Evolutionary conservation across 1,140 invertebrate species (phyloP), one percentile per base, ranked within the genome.

Genomic region (Danaus melanippus): DNA sequence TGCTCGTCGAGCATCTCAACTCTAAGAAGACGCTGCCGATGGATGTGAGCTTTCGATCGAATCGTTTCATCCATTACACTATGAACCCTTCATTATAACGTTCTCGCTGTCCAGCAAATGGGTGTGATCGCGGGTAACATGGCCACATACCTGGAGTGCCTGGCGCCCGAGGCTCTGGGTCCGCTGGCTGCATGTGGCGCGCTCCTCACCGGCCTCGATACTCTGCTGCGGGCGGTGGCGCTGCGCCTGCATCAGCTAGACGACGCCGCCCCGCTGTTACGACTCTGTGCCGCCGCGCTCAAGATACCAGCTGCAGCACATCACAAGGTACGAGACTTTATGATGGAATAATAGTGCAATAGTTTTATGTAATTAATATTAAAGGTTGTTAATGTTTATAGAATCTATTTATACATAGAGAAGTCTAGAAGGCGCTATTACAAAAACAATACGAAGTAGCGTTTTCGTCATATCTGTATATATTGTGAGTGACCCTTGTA

Each of bases 1-100:
- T 96, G 60, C 86, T 99, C 9, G 89, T 99, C 44, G 97, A 99
- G 86, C 95, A 93, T 49, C 77, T 98, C 42, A 98, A 97, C 84
- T 92, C 92, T 0, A 95, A 94, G 79, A 98, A 98, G 86, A 92
- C 92, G 1, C 74, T 98, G 46, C 93, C 95, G 3, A 86, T 91
- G 17, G 96, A 97, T 58, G 79, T 85, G 49, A 55, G 11, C 12
- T 12, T 42, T 50, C 8, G 6, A 7, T 10, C 32, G 9, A 39
- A 40, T 2, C 6, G 17, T 50, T 6, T 10, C 10, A 39, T 10
- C n/a, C 11, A 32, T 12, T 17, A 41, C 10, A 12, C 8, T 50
- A 41, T 3, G 3, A 12, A 10, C 2, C 6, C 9, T 32, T 12
- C 6, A 51, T 15, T 7, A 43, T 15, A 10, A 44, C 11, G 11